Percentiles rank a stretch among this genome's conserved stretches.
Conservation (phyloP, 2,113 vertebrate species). For the Ctenomys sociabilis region DNA sequence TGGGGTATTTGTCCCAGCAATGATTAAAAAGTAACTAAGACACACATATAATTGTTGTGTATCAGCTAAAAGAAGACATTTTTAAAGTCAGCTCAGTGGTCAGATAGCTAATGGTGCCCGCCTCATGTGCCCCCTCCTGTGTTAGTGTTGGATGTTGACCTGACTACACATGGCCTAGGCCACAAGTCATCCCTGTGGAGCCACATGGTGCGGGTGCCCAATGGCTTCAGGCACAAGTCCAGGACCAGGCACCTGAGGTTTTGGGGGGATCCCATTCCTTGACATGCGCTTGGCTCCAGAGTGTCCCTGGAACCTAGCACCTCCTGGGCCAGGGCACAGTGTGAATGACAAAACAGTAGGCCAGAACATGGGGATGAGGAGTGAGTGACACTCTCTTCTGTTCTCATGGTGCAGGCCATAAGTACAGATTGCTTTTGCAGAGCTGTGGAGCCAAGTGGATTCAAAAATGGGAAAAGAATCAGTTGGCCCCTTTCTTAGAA, state of each 20-base stretch:
- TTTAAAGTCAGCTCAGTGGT: neutral
- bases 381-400: neutral
- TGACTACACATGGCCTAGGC: neutral
- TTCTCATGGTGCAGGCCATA: neutral
- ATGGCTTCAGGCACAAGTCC: neutral
- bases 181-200: neutral
- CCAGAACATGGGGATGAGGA: neutral
- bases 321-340: neutral
- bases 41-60: no score
- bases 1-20: no score
- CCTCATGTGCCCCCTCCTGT: neutral
- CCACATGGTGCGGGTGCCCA: no score
- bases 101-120: neutral
- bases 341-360: neutral
- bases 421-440: constrained; percentile 26
- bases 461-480: neutral
- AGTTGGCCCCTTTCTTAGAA: neutral
- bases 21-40: no score
- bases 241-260: neutral
- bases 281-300: neutral
- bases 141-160: neutral
- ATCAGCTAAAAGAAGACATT: no score
- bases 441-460: neutral
- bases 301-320: neutral
- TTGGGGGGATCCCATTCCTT: neutral